phyloP scores from a whole-genome alignment of 1,140 invertebrate genomes.

The Drosophila orena region DNA sequence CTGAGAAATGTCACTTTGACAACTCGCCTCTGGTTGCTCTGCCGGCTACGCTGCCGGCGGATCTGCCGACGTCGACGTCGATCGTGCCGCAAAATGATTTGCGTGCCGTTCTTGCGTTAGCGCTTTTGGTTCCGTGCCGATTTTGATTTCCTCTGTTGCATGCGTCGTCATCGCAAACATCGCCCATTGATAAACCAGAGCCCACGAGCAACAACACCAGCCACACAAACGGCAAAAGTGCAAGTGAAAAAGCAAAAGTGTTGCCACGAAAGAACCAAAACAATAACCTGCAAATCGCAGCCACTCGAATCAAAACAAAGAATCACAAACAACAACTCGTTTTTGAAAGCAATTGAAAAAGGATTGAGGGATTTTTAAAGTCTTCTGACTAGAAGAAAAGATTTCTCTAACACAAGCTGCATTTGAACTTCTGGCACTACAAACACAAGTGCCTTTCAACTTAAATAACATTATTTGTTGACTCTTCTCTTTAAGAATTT shows the following conservation, averaged over 20 bases:
- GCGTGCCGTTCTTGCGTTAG: slow-evolving; percentile 77
- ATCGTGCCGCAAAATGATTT: slow-evolving; percentile 65
- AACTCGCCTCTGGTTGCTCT: slow-evolving; percentile 26
- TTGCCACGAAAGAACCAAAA: slow-evolving; percentile 42
- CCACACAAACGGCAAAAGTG: slow-evolving; percentile 49
- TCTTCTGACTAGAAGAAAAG: no score
- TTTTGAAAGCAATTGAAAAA: slow-evolving; percentile 22
- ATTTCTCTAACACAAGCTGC: not conserved
- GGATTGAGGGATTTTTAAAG: not conserved
- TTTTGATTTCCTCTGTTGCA: slow-evolving; percentile 74
- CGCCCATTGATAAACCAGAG: slow-evolving; percentile 48
- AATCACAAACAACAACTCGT: not conserved
- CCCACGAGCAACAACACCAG: slow-evolving; percentile 39
- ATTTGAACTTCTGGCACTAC: no score
- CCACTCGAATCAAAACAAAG: slow-evolving; percentile 19
- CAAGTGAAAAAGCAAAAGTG: slow-evolving; percentile 73
- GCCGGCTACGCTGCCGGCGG: slow-evolving; percentile 20
- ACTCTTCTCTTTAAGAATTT: no score
- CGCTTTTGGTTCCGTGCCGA: slow-evolving; percentile 56
- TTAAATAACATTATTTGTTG: no score
- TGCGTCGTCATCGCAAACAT: slow-evolving; percentile 66
- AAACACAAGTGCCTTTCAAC: no score
- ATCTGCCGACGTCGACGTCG: slow-evolving; percentile 17
- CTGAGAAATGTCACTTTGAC: slow-evolving; percentile 68
- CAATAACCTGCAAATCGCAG: slow-evolving; percentile 30